Conservation (phyloP, 2,888 invertebrate species). For the Aphodius sticticus region DNA sequence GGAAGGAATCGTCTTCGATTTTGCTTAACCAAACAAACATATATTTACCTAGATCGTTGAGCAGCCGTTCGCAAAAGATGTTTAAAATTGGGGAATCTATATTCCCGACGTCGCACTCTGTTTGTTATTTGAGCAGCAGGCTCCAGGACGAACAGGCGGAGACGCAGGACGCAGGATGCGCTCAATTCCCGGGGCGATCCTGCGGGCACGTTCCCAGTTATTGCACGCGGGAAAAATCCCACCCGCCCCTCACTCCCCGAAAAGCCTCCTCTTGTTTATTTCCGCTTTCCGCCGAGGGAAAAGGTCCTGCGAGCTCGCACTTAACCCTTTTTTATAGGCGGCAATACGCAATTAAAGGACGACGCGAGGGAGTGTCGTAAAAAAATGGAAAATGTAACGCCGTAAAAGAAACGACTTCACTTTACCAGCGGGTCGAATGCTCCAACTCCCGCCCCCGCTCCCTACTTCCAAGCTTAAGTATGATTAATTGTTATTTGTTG, state of each 20-base stretch:
- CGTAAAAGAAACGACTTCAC: conserved; percentile 4
- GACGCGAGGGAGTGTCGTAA: background rate
- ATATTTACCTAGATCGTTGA: conserved; percentile 53
- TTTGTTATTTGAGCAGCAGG: conserved; percentile 52
- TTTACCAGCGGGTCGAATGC: background rate
- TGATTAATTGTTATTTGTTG: conserved; percentile 4
- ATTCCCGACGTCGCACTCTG: conserved; percentile 51
- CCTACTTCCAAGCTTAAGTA: background rate
- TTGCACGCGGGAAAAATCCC: conserved; percentile 37
- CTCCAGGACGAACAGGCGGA: conserved; percentile 27
- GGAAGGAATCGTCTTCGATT: conserved; percentile 50
- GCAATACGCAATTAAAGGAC: conserved; percentile 5
- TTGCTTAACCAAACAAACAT: conserved; percentile 53
- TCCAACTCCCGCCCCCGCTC: background rate
- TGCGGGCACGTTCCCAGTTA: conserved; percentile 54
- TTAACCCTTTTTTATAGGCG: conserved; percentile 24
- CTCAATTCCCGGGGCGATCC: conserved; percentile 50
- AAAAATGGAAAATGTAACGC: conserved; percentile 4
- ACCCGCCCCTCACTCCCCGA: background rate
- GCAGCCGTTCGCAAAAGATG: conserved; percentile 50
- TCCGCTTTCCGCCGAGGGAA: background rate
- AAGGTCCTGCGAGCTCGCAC: conserved; percentile 5
- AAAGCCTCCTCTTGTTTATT: conserved; percentile 11
- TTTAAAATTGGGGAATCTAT: conserved; percentile 54
- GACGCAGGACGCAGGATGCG: conserved; percentile 41